These are phyloP conservation scores for Drosophila dives DNA, from an alignment of 2,888 invertebrate genomes.

Conservation along the genomic window DNA sequence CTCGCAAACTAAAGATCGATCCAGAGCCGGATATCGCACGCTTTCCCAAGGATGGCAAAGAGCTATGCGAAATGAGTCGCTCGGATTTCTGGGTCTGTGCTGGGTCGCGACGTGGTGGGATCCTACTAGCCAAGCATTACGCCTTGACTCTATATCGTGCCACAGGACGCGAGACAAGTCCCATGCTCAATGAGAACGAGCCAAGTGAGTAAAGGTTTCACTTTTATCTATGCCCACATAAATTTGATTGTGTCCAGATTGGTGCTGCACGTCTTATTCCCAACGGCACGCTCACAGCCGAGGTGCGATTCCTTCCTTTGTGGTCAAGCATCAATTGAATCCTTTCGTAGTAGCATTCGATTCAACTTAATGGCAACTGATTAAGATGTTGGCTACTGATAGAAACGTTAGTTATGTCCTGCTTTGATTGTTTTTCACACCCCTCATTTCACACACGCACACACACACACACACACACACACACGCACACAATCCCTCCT, in stretches of 20 bases:
- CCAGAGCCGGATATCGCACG: constrained; percentile 86
- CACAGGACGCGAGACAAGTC: constrained; percentile 87
- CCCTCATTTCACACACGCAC: background rate
- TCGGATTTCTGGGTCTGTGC: constrained; percentile 87
- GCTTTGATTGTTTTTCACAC: constrained; percentile 71
- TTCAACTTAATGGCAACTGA: constrained; percentile 72
- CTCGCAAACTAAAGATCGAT: constrained; percentile 87
- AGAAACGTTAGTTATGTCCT: constrained; percentile 69
- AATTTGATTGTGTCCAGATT: constrained; percentile 65
- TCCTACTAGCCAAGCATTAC: constrained; percentile 87
- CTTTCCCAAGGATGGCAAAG: constrained; percentile 87
- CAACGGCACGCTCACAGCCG: constrained; percentile 64
- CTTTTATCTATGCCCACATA: constrained; percentile 61
- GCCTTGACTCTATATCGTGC: constrained; percentile 87
- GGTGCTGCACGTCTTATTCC: constrained; percentile 73
- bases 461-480: background rate
- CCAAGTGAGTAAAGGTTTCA: constrained; percentile 82
- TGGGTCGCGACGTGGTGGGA: constrained; percentile 85
- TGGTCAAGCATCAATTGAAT: constrained; percentile 74
- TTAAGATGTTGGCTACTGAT: constrained; percentile 73
- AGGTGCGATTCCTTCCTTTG: constrained; percentile 47
- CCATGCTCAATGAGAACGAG: constrained; percentile 86
- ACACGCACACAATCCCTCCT: constrained; percentile 2
- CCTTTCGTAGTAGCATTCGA: constrained; percentile 50
- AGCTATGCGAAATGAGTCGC: constrained; percentile 87